Evolutionary conservation across 1,140 invertebrate genomes (phyloP).

Genomic region (Zaprionus davidi): DNA sequence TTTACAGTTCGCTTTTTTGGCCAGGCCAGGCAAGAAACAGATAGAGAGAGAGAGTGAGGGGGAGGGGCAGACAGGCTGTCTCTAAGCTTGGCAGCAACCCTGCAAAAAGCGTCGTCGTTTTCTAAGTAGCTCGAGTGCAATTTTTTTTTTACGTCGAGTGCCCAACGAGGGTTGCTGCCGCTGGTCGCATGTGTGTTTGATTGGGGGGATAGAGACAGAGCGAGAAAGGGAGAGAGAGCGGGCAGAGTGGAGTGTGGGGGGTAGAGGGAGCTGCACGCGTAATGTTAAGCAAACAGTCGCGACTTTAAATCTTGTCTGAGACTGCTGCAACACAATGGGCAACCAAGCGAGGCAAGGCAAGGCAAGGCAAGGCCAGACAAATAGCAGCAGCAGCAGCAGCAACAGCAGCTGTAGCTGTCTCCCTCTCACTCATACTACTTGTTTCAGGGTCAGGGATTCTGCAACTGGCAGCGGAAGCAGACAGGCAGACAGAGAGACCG

Average conservation of each 20-base stretch:
- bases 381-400: constrained; percentile 16
- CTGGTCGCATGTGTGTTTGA: constrained; percentile 57
- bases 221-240: neutral
- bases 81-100: constrained; percentile 34
- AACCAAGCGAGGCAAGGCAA: constrained; percentile 49
- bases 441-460: constrained; percentile 65
- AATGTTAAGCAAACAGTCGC: constrained; percentile 71
- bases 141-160: constrained; percentile 38
- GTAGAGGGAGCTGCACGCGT: constrained; percentile 43
- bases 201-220: constrained; percentile 39
- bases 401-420: neutral
- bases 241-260: neutral
- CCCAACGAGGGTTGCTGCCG: constrained; percentile 54
- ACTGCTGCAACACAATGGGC: constrained; percentile 62
- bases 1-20: constrained; percentile 52
- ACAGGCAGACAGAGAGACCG: constrained; percentile 18
- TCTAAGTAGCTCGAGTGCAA: constrained; percentile 73
- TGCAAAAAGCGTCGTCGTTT: constrained; percentile 9
- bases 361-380: constrained; percentile 34
- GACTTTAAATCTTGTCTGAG: constrained; percentile 65
- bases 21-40: neutral
- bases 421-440: neutral
- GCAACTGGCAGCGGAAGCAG: constrained; percentile 39
- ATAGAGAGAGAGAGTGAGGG: neutral
- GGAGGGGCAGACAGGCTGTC: neutral